Conservation (phyloP, 2,113 vertebrate species). For the Climacteris rufus region DNA sequence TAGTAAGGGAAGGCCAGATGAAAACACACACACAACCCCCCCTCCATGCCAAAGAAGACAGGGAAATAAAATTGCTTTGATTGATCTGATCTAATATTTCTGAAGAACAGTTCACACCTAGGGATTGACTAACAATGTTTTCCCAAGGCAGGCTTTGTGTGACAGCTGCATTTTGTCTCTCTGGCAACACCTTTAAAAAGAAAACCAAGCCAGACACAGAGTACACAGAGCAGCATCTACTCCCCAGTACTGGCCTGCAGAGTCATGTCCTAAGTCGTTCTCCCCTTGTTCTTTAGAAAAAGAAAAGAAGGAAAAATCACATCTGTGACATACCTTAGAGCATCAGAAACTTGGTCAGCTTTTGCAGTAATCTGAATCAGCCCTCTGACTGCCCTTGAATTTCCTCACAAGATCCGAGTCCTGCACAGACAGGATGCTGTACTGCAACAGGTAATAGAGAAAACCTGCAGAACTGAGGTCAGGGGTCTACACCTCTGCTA, state of each 20-base stretch:
- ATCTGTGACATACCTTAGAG: neutral
- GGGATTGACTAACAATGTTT: neutral
- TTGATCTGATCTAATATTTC: neutral
- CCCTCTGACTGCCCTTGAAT: neutral
- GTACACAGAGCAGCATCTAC: neutral
- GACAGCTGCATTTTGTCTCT: neutral
- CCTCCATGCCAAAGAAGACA: rapidly evolving
- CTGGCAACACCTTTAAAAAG: neutral
- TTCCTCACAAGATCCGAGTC: neutral
- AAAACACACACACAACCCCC: neutral
- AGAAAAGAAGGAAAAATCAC: neutral
- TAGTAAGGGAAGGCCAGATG: neutral
- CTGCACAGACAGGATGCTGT: neutral
- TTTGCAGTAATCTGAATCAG: neutral
- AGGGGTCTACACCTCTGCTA: neutral
- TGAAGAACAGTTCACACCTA: neutral
- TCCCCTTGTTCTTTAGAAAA: neutral
- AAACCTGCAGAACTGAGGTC: neutral
- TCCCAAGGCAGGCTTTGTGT: neutral
- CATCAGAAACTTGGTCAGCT: neutral
- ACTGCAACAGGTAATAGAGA: neutral
- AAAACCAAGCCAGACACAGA: neutral
- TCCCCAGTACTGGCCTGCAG: neutral
- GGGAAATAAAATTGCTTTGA: neutral
- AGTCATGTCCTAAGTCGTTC: neutral